Base-by-base conservation (phyloP, 2,888 invertebrate genomes). In the Actias luna region DNA sequence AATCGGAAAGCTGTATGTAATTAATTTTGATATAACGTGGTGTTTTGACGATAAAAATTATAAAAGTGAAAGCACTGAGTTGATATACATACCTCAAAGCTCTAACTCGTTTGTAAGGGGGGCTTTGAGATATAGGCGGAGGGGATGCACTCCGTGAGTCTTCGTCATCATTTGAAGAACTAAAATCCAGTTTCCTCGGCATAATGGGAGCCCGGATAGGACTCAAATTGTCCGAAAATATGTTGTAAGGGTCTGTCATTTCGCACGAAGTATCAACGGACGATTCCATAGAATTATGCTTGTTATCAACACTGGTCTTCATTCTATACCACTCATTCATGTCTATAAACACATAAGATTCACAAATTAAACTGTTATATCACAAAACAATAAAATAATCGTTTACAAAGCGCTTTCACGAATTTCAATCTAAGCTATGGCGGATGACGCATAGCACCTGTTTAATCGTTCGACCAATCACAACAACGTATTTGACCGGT, bases 191-290 rank as follows among this genome's bases (percentile, higher is more conserved):
- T 84, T 94, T 95, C 73, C 94, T 93, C 14, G 94, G 94, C 77
- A 93, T 89, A 72, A 93, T 93, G 64, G 87, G 80, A 65, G 86
- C 84, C 63, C 92, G 91, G 71, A 94, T 93, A 52, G 94, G 94
- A 73, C 94, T 94, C 69, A 93, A 85, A 83, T 93, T 94, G 64
- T 92, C 93, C 71, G 94, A 94, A 76, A 94, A 93, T 75, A 88
- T 83, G 77, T 94, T 94, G 75, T 94, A 94, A 31, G 91, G 87
- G 79, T 94, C 94, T 79, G 94, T 94, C 87, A 94, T 93, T 84
- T 95, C 95, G 86, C 94, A 93, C 69, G 95, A 94, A 71, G 90
- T 93, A 87, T 94, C 94, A 73, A 90, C 91, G 66, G 93, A 94
- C 70, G 94, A 82, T 82, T 94, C 93, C 66, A 94, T 93, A 65